Conservation (phyloP, 1,140 invertebrate species). For the Melitaea cinxia region DNA sequence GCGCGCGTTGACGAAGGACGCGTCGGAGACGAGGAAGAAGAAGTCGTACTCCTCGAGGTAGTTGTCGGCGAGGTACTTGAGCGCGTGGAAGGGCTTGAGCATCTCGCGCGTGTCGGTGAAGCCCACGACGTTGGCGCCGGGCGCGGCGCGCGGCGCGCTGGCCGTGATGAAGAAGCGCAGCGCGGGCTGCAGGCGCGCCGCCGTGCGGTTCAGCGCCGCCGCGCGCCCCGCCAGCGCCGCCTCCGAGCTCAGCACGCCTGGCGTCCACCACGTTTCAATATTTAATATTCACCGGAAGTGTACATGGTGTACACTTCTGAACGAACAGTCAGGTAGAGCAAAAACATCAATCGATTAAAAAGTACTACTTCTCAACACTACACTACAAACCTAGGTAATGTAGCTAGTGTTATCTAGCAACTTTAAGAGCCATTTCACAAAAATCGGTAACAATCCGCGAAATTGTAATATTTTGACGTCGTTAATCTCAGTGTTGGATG, state of each 20-base stretch:
- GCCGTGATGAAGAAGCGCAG: constrained; percentile 86
- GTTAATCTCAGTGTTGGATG: too few species aligned
- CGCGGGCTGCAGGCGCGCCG: constrained; percentile 85
- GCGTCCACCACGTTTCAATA: too few species aligned
- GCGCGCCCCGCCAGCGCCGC: constrained; percentile 75
- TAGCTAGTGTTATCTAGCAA: too few species aligned
- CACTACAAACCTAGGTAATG: too few species aligned
- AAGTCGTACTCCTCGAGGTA: constrained; percentile 95
- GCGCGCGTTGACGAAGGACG: constrained; percentile 84
- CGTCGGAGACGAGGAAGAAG: constrained; percentile 93
- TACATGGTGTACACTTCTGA: too few species aligned
- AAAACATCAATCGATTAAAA: too few species aligned
- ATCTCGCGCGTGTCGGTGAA: constrained; percentile 90
- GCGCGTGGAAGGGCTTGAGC: constrained; percentile 89
- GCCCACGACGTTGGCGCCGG: constrained; percentile 43
- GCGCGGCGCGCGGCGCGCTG: constrained; percentile 80
- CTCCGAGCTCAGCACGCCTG: constrained; percentile 54
- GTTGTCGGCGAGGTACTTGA: constrained; percentile 95
- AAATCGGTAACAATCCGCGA: too few species aligned
- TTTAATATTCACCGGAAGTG: too few species aligned
- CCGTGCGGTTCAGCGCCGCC: constrained; percentile 81
- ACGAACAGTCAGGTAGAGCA: too few species aligned
- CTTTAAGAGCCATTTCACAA: too few species aligned
- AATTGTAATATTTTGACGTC: too few species aligned
- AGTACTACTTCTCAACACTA: too few species aligned